Percentiles rank a stretch among this genome's conserved stretches.
Evolutionary conservation across 2,888 invertebrate species (phyloP).

Genomic region (Pammene aurita): DNA sequence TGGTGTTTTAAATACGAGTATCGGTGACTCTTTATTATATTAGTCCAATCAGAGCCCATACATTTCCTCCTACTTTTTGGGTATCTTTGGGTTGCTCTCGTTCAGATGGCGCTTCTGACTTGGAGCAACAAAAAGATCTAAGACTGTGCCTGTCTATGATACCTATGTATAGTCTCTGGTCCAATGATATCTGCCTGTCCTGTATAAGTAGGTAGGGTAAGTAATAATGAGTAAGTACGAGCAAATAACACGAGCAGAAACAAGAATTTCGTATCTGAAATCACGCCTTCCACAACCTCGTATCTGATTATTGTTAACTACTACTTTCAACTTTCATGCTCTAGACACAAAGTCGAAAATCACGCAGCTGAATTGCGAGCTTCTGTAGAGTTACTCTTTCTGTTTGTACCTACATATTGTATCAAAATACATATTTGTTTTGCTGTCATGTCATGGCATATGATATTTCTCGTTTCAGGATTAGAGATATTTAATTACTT

Average conservation of each 20-base stretch:
- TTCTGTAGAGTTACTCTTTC: neutral
- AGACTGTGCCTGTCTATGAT: no score
- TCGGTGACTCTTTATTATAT: no score
- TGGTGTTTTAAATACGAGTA: no score
- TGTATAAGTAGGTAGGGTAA: no score
- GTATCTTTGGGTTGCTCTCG: no score
- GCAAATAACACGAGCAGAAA: neutral
- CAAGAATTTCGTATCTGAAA: neutral
- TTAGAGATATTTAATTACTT: neutral
- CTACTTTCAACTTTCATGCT: neutral
- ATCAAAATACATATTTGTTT: conserved; percentile 3
- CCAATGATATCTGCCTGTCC: no score
- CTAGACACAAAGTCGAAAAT: neutral
- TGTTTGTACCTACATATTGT: conserved; percentile 6
- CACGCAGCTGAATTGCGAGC: neutral
- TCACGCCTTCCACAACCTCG: neutral
- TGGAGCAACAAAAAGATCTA: no score
- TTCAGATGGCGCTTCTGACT: no score
- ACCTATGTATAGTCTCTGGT: no score
- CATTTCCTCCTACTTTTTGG: no score
- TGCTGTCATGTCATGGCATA: neutral
- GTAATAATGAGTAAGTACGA: neutral
- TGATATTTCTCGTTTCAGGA: conserved; percentile 1
- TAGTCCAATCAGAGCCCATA: no score
- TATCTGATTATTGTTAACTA: neutral